Percentiles rank a stretch among this genome's conserved stretches.
Conservation (phyloP, 2,888 invertebrate genomes). For the Salticus scenicus region DNA sequence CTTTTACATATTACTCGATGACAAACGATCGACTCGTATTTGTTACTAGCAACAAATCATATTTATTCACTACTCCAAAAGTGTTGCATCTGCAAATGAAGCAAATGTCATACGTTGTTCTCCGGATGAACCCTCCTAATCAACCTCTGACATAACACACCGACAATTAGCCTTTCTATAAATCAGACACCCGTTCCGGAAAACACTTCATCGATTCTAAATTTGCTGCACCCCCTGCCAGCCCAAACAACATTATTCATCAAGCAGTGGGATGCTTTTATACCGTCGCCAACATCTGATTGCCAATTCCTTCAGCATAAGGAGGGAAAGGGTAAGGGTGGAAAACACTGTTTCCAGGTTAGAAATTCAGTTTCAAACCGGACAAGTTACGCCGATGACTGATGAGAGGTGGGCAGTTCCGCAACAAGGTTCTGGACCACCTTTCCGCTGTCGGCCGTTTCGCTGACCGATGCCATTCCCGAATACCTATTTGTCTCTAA, state of each 20-base stretch:
- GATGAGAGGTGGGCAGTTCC: slow-evolving; percentile 40
- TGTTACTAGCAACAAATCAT: neutral
- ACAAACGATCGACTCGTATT: too few species aligned
- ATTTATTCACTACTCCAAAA: neutral
- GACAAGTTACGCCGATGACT: slow-evolving; percentile 42
- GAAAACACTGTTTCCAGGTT: neutral
- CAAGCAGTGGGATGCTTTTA: slow-evolving; percentile 58
- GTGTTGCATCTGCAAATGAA: neutral
- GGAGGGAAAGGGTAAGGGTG: neutral
- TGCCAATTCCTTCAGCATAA: slow-evolving; percentile 58
- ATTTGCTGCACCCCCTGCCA: slow-evolving; percentile 22
- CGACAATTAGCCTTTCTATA: slow-evolving; percentile 29
- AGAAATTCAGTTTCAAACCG: slow-evolving; percentile 16
- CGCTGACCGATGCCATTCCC: slow-evolving; percentile 41
- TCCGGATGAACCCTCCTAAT: slow-evolving; percentile 10
- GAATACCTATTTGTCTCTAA: slow-evolving; percentile 43
- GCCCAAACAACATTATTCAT: slow-evolving; percentile 41
- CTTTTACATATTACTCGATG: too few species aligned
- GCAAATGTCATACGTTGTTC: neutral
- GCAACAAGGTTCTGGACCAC: slow-evolving; percentile 56
- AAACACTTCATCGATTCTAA: slow-evolving; percentile 47
- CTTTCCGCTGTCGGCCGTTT: slow-evolving; percentile 54
- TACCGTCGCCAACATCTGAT: slow-evolving; percentile 22
- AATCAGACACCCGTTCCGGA: slow-evolving; percentile 20
- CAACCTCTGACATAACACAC: slow-evolving; percentile 24